These are phyloP conservation scores for Caenorhabditis inopinata DNA, from an alignment of 1,140 invertebrate species.

Conservation along the genomic window DNA sequence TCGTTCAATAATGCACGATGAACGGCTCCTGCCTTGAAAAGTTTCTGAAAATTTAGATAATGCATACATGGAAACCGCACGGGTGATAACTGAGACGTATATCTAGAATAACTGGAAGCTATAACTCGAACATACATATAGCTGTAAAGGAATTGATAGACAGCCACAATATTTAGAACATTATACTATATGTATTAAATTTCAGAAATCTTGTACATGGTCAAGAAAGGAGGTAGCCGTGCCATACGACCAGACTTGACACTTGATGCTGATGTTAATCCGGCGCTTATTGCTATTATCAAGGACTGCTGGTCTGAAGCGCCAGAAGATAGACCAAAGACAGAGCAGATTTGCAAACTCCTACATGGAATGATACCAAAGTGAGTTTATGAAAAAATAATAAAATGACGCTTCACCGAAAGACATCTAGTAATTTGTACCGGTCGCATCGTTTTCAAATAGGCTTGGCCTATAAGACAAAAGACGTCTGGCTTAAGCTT, in stretches of 20 bases:
- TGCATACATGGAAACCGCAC: too few species aligned
- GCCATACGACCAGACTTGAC: slow-evolving; percentile 41
- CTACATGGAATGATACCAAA: slow-evolving; percentile 21
- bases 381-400: neutral
- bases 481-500: too few species aligned
- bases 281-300: slow-evolving; percentile 39
- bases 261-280: slow-evolving; percentile 46
- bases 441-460: too few species aligned
- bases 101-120: too few species aligned
- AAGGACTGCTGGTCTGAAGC: slow-evolving; percentile 52
- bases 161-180: neutral
- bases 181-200: too few species aligned
- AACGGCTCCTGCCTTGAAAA: too few species aligned
- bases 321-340: slow-evolving; percentile 35
- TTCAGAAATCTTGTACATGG: slow-evolving; percentile 47
- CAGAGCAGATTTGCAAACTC: slow-evolving; percentile 20
- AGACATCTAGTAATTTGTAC: neutral
- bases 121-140: too few species aligned
- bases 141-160: too few species aligned
- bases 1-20: too few species aligned
- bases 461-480: too few species aligned
- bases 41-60: too few species aligned
- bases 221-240: slow-evolving; percentile 38
- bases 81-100: too few species aligned
- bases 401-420: neutral